phyloP scores from a whole-genome alignment of 2,888 invertebrate species.

The Ariolimax columbianus region DNA sequence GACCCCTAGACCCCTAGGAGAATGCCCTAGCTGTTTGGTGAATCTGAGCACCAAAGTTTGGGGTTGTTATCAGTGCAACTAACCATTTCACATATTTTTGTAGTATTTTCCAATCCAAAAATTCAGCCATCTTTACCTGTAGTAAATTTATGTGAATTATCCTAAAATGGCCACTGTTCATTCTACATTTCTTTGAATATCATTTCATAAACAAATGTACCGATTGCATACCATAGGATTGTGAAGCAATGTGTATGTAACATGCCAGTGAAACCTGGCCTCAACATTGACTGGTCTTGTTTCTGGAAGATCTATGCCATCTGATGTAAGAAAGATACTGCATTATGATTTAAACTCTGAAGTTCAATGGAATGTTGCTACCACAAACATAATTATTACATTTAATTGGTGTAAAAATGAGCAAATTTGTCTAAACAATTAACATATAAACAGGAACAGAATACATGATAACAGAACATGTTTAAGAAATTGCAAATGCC shows the following conservation, averaged over 20 bases:
- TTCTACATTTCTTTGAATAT: not conserved
- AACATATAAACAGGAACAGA: too few relatives aligned
- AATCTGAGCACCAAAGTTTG: too few relatives aligned
- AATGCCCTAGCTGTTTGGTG: too few relatives aligned
- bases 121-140: too few relatives aligned
- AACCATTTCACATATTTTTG: too few relatives aligned
- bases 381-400: not conserved
- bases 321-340: not conserved
- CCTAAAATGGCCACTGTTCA: not conserved
- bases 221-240: slow-evolving; percentile 56
- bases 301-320: slow-evolving; percentile 54
- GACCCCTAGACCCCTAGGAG: too few relatives aligned
- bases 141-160: not conserved
- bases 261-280: slow-evolving; percentile 60
- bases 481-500: too few relatives aligned
- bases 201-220: not conserved
- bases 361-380: not conserved
- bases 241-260: slow-evolving; percentile 62
- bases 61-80: too few relatives aligned
- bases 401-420: too few relatives aligned
- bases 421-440: too few relatives aligned
- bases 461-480: too few relatives aligned
- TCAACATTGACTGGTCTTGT: slow-evolving; percentile 55
- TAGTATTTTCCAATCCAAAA: too few relatives aligned
- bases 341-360: not conserved